A percentile compares a stretch with the other conserved stretches of the same genome.
phyloP scores from a whole-genome alignment of 1,140 invertebrate species.

The Sycophila sp. region DNA sequence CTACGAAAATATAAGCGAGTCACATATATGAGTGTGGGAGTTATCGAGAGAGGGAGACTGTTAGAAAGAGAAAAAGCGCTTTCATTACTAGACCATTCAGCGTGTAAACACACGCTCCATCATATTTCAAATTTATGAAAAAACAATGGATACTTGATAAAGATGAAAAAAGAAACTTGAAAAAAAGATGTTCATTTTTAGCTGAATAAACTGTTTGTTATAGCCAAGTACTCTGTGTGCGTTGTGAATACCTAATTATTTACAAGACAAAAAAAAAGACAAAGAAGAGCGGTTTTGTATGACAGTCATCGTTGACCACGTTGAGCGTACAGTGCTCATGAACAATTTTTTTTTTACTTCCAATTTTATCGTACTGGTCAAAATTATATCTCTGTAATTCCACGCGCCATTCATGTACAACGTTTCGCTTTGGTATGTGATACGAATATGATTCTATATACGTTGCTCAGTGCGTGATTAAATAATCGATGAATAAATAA shows the following conservation, averaged over 20 bases:
- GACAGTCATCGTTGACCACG: background rate
- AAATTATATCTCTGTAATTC: no score
- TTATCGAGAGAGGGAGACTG: no score
- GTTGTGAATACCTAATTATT: slow-evolving; percentile 58
- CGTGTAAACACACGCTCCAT: background rate
- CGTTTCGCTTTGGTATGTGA: no score
- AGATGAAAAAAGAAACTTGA: slow-evolving; percentile 17
- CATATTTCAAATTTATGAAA: background rate
- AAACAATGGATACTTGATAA: background rate
- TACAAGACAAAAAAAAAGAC: slow-evolving; percentile 33
- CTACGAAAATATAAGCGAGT: no score
- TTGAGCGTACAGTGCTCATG: background rate
- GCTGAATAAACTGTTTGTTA: slow-evolving; percentile 62
- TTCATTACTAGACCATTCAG: background rate
- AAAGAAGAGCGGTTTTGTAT: background rate
- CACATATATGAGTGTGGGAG: no score
- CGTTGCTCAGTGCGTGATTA: background rate
- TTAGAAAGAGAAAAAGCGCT: background rate
- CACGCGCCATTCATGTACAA: no score
- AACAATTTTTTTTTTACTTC: no score
- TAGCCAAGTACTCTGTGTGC: slow-evolving; percentile 59
- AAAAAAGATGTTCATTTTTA: slow-evolving; percentile 57
- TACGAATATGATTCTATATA: background rate
- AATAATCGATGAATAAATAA: background rate
- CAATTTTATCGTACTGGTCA: no score